Percentiles rank a stretch among this genome's conserved stretches.
phyloP scores from a whole-genome alignment of 2,888 invertebrate species.

The Agonopterix alstromeriana region DNA sequence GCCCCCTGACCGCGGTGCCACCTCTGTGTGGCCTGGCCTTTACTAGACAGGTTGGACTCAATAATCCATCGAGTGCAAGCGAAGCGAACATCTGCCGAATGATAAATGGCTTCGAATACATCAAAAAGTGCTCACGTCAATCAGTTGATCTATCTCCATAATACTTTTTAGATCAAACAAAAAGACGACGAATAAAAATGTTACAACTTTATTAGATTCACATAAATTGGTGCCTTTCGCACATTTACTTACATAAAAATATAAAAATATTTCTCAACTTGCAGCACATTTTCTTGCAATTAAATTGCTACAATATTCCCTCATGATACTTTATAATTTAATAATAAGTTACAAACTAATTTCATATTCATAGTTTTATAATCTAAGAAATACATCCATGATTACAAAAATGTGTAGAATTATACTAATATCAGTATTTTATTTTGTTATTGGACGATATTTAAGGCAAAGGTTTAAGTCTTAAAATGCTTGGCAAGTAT shows the following conservation, averaged over 20 bases:
- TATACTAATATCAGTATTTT: constrained; percentile 2
- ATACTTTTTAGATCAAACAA: background rate
- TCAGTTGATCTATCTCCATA: background rate
- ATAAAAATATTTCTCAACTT: constrained; percentile 37
- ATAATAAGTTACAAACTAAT: background rate
- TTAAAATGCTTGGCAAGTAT: constrained; percentile 44
- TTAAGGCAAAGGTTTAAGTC: constrained; percentile 27
- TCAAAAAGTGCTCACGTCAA: too few relatives aligned
- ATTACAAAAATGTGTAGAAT: background rate
- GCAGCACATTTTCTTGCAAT: constrained; percentile 22
- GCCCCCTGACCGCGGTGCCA: too few relatives aligned
- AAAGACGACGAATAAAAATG: background rate
- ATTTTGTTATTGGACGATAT: constrained; percentile 24
- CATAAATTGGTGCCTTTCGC: constrained; percentile 30
- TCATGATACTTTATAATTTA: background rate
- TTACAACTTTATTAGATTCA: constrained; percentile 37
- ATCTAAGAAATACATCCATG: background rate
- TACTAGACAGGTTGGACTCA: background rate
- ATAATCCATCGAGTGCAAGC: background rate
- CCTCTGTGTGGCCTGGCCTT: too few relatives aligned
- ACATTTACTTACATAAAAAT: constrained; percentile 25
- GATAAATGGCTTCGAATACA: background rate
- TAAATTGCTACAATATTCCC: constrained; percentile 21
- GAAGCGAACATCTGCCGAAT: background rate
- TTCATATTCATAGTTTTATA: background rate